Conservation (phyloP, 2,888 invertebrate genomes). For the Acrobasis repandana region DNA sequence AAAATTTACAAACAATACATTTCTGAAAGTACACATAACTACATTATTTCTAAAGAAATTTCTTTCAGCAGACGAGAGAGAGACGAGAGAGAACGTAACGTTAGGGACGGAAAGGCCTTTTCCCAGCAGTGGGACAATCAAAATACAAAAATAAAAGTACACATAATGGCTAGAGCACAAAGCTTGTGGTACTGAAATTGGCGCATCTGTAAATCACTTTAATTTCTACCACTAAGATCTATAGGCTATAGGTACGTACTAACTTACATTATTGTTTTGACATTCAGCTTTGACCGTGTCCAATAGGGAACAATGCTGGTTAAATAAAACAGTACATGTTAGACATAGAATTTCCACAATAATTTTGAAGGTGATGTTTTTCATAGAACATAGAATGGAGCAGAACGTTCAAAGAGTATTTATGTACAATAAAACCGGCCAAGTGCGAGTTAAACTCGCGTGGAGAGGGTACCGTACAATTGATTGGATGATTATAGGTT, state of each 20-base stretch:
- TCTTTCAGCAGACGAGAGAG: no score
- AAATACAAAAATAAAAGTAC: no score
- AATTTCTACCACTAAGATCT: background rate
- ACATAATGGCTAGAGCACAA: no score
- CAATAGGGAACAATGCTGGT: constrained; percentile 53
- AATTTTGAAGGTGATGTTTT: constrained; percentile 46
- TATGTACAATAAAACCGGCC: background rate
- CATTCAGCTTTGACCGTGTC: constrained; percentile 77
- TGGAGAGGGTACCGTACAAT: no score
- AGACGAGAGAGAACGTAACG: no score
- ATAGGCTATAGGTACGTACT: constrained; percentile 33
- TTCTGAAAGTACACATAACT: no score
- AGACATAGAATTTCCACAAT: constrained; percentile 53
- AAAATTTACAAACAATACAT: no score
- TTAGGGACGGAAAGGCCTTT: no score
- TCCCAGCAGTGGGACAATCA: no score
- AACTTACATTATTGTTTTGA: constrained; percentile 41
- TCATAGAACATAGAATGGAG: constrained; percentile 40
- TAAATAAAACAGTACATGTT: constrained; percentile 51
- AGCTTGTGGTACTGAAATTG: background rate
- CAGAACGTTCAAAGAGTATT: constrained; percentile 3
- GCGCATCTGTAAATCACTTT: background rate
- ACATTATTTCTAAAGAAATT: no score
- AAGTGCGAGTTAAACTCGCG: no score
- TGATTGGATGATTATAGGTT: no score